A percentile compares a stretch with the other conserved stretches of the same genome.
Evolutionary conservation across 1,140 invertebrate genomes (phyloP).

Genomic region (Cataglyphis hispanica): DNA sequence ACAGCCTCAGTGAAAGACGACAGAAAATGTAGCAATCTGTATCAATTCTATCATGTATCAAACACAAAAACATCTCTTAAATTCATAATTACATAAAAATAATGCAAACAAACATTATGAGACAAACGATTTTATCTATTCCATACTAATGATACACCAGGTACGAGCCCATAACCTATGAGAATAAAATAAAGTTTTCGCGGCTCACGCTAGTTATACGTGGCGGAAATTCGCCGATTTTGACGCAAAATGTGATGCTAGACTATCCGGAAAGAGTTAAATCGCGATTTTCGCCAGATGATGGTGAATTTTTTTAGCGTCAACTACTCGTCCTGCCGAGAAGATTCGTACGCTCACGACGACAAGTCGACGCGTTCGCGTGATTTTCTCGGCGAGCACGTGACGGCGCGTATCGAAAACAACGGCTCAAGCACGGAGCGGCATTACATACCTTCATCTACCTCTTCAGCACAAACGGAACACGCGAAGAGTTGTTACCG

Average conservation of each 20-base stretch:
- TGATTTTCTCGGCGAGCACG: slow-evolving; percentile 36
- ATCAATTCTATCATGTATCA: background rate
- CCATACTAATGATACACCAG: slow-evolving; percentile 17
- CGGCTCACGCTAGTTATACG: background rate
- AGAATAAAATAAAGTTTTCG: slow-evolving; percentile 35
- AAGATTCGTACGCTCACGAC: slow-evolving; percentile 63
- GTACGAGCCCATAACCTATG: slow-evolving; percentile 73
- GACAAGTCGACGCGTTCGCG: slow-evolving; percentile 58
- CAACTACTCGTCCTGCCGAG: slow-evolving; percentile 54
- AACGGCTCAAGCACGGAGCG: slow-evolving; percentile 37
- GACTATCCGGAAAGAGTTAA: background rate
- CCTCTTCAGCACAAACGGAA: slow-evolving; percentile 83
- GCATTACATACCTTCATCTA: slow-evolving; percentile 86
- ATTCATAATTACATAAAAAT: slow-evolving; percentile 3
- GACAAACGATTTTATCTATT: slow-evolving; percentile 3
- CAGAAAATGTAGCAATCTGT: background rate
- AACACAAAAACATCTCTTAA: background rate
- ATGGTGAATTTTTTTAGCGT: slow-evolving; percentile 51
- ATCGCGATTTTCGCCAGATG: slow-evolving; percentile 5
- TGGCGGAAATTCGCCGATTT: background rate
- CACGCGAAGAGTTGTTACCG: slow-evolving; percentile 80
- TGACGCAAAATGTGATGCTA: background rate
- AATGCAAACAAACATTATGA: background rate
- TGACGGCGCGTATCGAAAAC: slow-evolving; percentile 39
- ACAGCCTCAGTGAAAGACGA: background rate